Evolutionary conservation across 1,140 invertebrate species (phyloP).

Genomic region (Holotrichia oblita): DNA sequence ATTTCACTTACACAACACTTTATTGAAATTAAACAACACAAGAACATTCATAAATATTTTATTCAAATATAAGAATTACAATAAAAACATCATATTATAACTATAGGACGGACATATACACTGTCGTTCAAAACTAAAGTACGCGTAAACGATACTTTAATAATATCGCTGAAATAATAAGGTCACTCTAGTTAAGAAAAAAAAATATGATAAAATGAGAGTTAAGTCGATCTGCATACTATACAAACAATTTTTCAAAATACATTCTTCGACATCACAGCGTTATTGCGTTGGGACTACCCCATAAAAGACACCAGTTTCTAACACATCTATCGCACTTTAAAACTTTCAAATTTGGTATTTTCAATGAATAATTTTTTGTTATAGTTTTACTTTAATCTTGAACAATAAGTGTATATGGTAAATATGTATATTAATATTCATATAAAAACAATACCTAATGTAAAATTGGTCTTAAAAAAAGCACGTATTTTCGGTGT

Average conservation of each 20-base stretch:
- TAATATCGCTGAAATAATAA: too few species aligned
- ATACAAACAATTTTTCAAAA: too few species aligned
- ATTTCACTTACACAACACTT: too few species aligned
- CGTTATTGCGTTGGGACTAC: too few species aligned
- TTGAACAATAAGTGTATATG: background rate
- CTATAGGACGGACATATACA: slow-evolving; percentile 24
- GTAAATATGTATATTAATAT: slow-evolving; percentile 2
- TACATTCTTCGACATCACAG: too few species aligned
- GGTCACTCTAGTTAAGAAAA: background rate
- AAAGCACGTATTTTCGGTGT: slow-evolving; percentile 23
- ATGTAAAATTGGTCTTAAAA: background rate
- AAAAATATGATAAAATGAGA: too few species aligned
- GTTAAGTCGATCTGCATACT: too few species aligned
- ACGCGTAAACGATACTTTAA: background rate
- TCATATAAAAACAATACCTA: background rate
- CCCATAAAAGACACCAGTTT: too few species aligned
- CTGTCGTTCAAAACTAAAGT: slow-evolving; percentile 14
- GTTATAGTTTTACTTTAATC: slow-evolving; percentile 2
- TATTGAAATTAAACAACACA: background rate
- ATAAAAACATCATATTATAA: slow-evolving; percentile 19
- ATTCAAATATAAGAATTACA: slow-evolving; percentile 37
- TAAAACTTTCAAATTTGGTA: too few species aligned
- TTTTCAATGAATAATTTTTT: background rate
- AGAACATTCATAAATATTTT: slow-evolving; percentile 30
- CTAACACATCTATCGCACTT: too few species aligned